Percentiles rank a stretch among this genome's conserved stretches.
These are phyloP conservation scores for Scylla paramamosain DNA, from an alignment of 1,140 invertebrate species.

Conservation along the genomic window DNA sequence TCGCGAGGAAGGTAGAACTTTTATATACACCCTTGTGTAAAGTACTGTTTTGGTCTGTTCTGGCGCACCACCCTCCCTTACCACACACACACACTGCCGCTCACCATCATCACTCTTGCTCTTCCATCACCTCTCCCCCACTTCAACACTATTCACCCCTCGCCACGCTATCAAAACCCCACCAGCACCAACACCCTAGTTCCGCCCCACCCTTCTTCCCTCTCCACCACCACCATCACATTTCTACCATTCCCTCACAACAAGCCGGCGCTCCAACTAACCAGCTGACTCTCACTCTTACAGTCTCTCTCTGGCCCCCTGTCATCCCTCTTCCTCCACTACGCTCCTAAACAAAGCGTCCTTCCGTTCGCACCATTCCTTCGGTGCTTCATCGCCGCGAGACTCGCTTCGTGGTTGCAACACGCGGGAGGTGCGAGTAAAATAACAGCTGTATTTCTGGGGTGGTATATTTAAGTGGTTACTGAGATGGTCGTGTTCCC, in stretches of 20 bases:
- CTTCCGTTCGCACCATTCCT: neutral
- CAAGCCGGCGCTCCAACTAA: neutral
- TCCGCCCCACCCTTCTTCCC: neutral
- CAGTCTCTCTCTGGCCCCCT: neutral
- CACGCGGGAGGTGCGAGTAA: neutral
- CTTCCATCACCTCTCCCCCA: neutral
- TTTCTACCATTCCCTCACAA: neutral
- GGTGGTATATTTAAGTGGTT: neutral
- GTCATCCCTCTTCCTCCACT: neutral
- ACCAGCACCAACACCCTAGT: neutral
- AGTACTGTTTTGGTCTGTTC: neutral
- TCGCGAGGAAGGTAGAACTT: too few species aligned
- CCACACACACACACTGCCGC: neutral
- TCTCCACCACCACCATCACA: neutral
- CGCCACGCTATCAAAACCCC: neutral
- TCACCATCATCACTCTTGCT: neutral
- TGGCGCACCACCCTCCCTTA: neutral
- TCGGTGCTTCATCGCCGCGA: neutral
- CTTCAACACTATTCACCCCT: neutral
- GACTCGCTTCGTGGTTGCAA: neutral
- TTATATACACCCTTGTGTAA: too few species aligned
- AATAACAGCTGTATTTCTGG: neutral
- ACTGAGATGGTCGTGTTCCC: too few species aligned
- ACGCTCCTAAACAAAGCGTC: neutral
- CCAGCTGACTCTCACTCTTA: neutral